These are phyloP conservation scores for Dicentrarchus labrax DNA, from an alignment of 2,113 vertebrate genomes.

Conservation along the genomic window DNA sequence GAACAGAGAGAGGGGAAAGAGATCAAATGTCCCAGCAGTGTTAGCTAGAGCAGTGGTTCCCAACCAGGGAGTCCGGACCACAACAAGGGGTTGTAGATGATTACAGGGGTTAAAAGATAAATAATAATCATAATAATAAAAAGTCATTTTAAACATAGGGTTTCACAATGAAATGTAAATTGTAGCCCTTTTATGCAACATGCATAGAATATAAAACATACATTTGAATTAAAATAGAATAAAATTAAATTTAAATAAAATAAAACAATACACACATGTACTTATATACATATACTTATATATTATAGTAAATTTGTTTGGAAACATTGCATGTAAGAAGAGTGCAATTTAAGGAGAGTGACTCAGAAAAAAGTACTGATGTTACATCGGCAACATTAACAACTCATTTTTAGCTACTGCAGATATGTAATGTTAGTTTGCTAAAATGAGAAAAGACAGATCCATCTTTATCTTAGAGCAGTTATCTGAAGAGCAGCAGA, in stretches of 20 bases:
- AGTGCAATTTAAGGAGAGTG: neutral
- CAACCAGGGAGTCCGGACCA: neutral
- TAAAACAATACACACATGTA: too few species aligned
- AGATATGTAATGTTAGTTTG: too few species aligned
- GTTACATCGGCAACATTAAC: neutral
- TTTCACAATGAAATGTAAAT: neutral
- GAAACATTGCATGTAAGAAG: too few species aligned
- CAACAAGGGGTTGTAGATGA: neutral
- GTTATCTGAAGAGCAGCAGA: neutral
- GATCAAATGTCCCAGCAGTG: constrained; percentile 1
- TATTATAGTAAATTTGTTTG: too few species aligned
- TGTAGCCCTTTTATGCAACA: neutral
- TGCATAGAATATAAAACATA: neutral
- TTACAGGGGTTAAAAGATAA: neutral
- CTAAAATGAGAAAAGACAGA: too few species aligned
- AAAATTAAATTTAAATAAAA: too few species aligned
- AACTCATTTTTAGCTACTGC: neutral
- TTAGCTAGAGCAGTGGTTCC: neutral
- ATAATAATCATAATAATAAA: neutral
- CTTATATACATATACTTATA: too few species aligned
- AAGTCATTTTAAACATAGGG: neutral
- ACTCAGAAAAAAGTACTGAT: neutral
- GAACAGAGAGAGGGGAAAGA: constrained; percentile 10
- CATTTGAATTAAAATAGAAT: too few species aligned
- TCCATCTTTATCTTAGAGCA: too few species aligned